Percentiles rank a stretch among this genome's conserved stretches.
Evolutionary conservation across 2,888 invertebrate species (phyloP).

Genomic region (Ichneumoninae sp.): DNA sequence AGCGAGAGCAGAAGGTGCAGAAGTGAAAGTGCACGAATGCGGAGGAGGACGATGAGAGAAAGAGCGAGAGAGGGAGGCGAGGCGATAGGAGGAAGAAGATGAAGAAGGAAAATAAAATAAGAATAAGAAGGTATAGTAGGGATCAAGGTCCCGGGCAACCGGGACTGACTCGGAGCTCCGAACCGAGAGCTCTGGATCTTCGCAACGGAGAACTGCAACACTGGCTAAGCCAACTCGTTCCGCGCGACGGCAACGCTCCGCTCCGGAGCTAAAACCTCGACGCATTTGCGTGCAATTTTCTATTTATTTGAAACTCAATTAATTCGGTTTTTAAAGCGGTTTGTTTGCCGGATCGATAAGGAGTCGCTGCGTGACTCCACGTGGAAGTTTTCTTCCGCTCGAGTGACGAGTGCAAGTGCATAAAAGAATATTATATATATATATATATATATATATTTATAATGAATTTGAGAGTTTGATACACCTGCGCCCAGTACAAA

Average conservation of each 20-base stretch:
- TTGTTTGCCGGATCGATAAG: background rate
- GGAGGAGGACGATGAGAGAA: constrained; percentile 47
- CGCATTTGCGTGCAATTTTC: constrained; percentile 9
- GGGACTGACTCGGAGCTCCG: constrained; percentile 51
- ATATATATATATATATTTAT: background rate
- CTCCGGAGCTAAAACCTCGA: constrained; percentile 3
- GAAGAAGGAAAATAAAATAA: constrained; percentile 42
- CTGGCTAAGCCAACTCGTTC: constrained; percentile 55
- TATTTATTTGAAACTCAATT: background rate
- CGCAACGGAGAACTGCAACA: constrained; percentile 25
- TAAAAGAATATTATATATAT: background rate
- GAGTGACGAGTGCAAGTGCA: constrained; percentile 3
- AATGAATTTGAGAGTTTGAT: background rate
- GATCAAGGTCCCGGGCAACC: constrained; percentile 61
- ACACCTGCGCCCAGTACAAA: background rate
- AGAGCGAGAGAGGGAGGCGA: constrained; percentile 7
- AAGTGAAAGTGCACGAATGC: constrained; percentile 39
- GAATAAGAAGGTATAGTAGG: constrained; percentile 48
- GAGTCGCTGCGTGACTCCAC: too few relatives aligned
- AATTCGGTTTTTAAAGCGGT: background rate
- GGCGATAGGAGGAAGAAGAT: background rate
- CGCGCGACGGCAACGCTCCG: constrained; percentile 42
- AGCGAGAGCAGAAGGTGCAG: constrained; percentile 59
- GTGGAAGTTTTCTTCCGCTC: background rate
- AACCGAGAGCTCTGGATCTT: constrained; percentile 34